Conservation (phyloP, 2,113 vertebrate species). For the Pelodiscus sinensis region DNA sequence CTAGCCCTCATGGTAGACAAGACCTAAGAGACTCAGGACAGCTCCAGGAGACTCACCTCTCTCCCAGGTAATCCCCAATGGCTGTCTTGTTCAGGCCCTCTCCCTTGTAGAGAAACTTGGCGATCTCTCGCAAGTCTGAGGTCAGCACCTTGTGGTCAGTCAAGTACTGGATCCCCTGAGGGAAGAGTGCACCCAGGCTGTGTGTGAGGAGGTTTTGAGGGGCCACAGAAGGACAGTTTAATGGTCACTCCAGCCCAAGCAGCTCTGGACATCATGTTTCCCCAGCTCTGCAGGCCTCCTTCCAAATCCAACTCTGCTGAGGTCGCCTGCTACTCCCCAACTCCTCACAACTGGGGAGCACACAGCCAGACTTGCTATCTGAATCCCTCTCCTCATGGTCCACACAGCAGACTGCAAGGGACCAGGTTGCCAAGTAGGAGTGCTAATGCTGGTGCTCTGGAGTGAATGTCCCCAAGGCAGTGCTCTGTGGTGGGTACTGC, state of each 20-base stretch:
- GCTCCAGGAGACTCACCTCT: conserved; percentile 81
- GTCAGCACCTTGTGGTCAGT: conserved; percentile 85
- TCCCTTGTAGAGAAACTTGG: conserved; percentile 93
- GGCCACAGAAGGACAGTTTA: background rate
- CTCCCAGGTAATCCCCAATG: conserved; percentile 93
- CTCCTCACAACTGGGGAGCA: background rate
- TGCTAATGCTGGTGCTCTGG: background rate
- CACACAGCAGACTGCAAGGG: fast-evolving
- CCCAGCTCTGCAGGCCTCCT: background rate
- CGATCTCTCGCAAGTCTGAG: conserved; percentile 77
- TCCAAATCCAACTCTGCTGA: background rate
- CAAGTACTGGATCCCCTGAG: conserved; percentile 90
- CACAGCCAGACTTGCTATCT: background rate
- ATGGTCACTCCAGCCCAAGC: background rate
- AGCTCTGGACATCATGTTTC: background rate
- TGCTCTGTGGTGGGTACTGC: background rate
- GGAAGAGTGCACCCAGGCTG: background rate
- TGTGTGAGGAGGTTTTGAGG: background rate
- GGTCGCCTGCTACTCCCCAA: background rate
- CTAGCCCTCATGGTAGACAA: background rate
- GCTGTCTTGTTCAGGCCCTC: conserved; percentile 96
- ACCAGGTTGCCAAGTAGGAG: background rate
- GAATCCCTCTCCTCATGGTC: background rate
- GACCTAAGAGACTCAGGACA: background rate
- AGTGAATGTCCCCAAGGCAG: background rate